These are phyloP conservation scores for Neodiprion lecontei DNA, from an alignment of 1,140 invertebrate genomes.

Conservation along the genomic window DNA sequence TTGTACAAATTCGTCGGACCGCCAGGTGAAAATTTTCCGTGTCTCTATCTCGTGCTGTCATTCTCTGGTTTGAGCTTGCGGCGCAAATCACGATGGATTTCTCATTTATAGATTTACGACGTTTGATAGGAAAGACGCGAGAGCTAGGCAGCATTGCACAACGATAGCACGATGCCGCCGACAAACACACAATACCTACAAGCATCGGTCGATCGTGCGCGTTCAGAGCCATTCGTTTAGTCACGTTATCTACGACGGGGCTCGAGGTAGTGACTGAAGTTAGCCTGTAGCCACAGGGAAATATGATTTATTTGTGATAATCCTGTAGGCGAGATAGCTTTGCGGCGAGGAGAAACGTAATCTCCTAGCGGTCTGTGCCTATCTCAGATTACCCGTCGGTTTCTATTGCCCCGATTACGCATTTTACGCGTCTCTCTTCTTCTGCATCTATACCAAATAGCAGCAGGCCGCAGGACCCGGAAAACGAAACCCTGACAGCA, in stretches of 20 bases:
- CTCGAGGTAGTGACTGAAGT: slow-evolving; percentile 27
- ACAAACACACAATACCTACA: slow-evolving; percentile 36
- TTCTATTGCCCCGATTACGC: slow-evolving; percentile 55
- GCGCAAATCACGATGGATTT: slow-evolving; percentile 44
- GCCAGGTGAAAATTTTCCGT: no score
- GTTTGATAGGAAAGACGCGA: slow-evolving; percentile 20
- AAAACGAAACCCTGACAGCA: no score
- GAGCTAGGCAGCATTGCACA: slow-evolving; percentile 28
- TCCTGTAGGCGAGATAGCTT: slow-evolving; percentile 56
- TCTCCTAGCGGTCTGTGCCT: slow-evolving; percentile 37
- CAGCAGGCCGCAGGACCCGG: no score
- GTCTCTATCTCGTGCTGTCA: no score
- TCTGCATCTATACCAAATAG: slow-evolving; percentile 14
- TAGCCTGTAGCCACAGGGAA: slow-evolving; percentile 42
- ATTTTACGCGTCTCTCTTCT: slow-evolving; percentile 42
- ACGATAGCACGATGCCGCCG: slow-evolving; percentile 39
- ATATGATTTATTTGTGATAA: slow-evolving; percentile 61
- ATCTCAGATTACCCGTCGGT: slow-evolving; percentile 50
- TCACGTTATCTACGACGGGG: slow-evolving; percentile 4
- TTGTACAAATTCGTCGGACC: no score
- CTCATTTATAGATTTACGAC: slow-evolving; percentile 45
- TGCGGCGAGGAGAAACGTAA: slow-evolving; percentile 49
- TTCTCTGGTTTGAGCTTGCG: background rate
- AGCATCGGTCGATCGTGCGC: background rate
- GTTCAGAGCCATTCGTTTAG: background rate